These are phyloP conservation scores for Orthosia incerta DNA, from an alignment of 2,888 invertebrate genomes.

Conservation along the genomic window DNA sequence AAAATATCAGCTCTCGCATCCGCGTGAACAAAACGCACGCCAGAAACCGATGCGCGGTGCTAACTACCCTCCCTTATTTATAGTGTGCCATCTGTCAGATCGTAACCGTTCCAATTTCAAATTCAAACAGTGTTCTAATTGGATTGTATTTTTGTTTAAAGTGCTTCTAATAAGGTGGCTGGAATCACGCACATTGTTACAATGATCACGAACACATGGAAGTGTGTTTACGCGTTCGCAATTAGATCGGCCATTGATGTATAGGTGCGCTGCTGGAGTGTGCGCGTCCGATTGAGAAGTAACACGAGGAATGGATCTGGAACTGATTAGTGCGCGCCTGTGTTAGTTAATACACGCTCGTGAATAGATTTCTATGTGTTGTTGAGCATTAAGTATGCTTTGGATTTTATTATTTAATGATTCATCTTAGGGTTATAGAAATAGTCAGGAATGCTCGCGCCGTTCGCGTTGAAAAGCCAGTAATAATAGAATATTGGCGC, in stretches of 20 bases:
- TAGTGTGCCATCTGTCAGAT: slow-evolving; percentile 89
- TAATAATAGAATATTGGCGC: slow-evolving; percentile 91
- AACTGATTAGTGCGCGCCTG: slow-evolving; percentile 87
- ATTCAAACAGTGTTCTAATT: slow-evolving; percentile 89
- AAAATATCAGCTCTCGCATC: slow-evolving; percentile 80
- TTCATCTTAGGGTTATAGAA: slow-evolving; percentile 91
- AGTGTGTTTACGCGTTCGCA: slow-evolving; percentile 88
- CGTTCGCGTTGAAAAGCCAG: slow-evolving; percentile 88
- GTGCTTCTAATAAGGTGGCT: slow-evolving; percentile 87
- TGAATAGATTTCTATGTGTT: slow-evolving; percentile 86
- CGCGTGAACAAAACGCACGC: slow-evolving; percentile 77
- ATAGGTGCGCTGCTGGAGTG: slow-evolving; percentile 77
- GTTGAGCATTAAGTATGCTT: slow-evolving; percentile 90
- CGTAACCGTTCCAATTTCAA: slow-evolving; percentile 87
- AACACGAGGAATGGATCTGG: slow-evolving; percentile 85
- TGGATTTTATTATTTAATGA: slow-evolving; percentile 91
- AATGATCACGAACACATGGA: slow-evolving; percentile 84
- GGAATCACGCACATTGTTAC: slow-evolving; percentile 87
- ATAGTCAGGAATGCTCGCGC: slow-evolving; percentile 89
- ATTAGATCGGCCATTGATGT: slow-evolving; percentile 89
- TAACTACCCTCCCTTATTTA: slow-evolving; percentile 87
- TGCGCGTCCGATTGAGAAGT: slow-evolving; percentile 83
- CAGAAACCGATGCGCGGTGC: slow-evolving; percentile 75
- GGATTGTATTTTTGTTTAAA: slow-evolving; percentile 90
- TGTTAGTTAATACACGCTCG: slow-evolving; percentile 85